Evolutionary conservation across 2,888 invertebrate species (phyloP), one percentile per base, ranked within the genome.

Genomic region (Tenthredo notha): DNA sequence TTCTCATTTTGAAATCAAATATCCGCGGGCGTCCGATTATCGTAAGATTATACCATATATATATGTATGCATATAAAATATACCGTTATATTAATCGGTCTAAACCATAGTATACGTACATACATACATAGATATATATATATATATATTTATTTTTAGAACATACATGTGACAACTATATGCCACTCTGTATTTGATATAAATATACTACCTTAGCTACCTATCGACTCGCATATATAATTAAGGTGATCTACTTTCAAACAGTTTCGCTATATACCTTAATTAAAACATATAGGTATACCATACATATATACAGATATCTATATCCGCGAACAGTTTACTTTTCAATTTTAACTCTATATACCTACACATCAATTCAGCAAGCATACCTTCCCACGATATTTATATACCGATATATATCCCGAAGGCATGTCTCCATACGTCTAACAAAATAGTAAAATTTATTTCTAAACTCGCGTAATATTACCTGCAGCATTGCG

Each of bases 171-270:
- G 25, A 9, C n/a, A 25, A 61, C 61, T 18, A 43, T 74, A 72
- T 40, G 15, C 21, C 7, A 40, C 5, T 40, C 21, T n/a, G 37
- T n/a, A 74, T 67, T 15, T 67, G 15, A 15, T 33, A 67, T 33
- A 33, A 15, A 33, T 70, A 25, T 47, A 74, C 10, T n/a, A n/a
- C n/a, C n/a, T n/a, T n/a, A n/a, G n/a, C 10, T 9, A 29, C 21
- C 70, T 70, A 70, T 33, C 18, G 18, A 37, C n/a, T 37, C 70
- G 70, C 33, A 70, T 47, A 33, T 58, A 33, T 58, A 78, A 78
- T 78, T 78, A 37, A 78, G 78, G 78, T 78, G 54, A 78, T 15
- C 78, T 78, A 78, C 54, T 78, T 78, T 70, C 37, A n/a, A 54
- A 54, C 54, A 54, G 54, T 54, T 54, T 54, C 54, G 54, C n/a